Conservation (phyloP, 1,140 invertebrate species). For the Hyposmocoma kahamanoa region DNA sequence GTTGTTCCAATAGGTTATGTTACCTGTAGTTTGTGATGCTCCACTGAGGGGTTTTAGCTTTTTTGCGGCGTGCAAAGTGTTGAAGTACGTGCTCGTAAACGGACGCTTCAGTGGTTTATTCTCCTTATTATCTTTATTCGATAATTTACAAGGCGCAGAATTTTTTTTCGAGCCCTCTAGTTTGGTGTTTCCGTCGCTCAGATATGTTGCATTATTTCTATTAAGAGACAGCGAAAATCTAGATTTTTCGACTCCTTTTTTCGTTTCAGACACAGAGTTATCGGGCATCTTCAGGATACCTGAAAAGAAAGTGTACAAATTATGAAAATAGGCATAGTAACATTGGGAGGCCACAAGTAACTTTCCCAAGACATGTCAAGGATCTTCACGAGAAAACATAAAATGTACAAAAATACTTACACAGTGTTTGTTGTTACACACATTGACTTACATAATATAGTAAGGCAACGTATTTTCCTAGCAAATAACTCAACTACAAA, state of each 20-base stretch:
- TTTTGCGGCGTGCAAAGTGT: conserved; percentile 60
- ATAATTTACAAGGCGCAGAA: conserved; percentile 24
- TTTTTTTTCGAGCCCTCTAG: conserved; percentile 28
- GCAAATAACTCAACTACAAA: conserved; percentile 40
- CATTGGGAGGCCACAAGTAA: conserved; percentile 29
- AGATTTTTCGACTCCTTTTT: conserved; percentile 61
- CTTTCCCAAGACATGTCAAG: conserved; percentile 49
- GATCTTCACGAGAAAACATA: conserved; percentile 25
- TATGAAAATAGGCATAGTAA: too few relatives aligned
- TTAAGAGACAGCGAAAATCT: conserved; percentile 62
- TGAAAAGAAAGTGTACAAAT: conserved; percentile 32
- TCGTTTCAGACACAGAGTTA: conserved; percentile 61
- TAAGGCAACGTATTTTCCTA: conserved; percentile 44
- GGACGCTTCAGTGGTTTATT: conserved; percentile 56
- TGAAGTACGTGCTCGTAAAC: conserved; percentile 44
- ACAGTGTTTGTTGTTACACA: conserved; percentile 41
- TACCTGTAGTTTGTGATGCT: conserved; percentile 10
- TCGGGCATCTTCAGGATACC: conserved; percentile 73
- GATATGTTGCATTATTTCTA: conserved; percentile 58
- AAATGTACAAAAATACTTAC: conserved; percentile 43
- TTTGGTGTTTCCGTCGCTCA: conserved; percentile 46
- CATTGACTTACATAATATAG: conserved; percentile 63
- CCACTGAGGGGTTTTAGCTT: conserved; percentile 51
- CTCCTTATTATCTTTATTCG: conserved; percentile 43
- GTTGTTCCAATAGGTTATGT: too few relatives aligned